Evolutionary conservation across 2,113 vertebrate species (phyloP), one percentile per base, ranked within the genome.

Genomic region (Acanthisitta chloris): DNA sequence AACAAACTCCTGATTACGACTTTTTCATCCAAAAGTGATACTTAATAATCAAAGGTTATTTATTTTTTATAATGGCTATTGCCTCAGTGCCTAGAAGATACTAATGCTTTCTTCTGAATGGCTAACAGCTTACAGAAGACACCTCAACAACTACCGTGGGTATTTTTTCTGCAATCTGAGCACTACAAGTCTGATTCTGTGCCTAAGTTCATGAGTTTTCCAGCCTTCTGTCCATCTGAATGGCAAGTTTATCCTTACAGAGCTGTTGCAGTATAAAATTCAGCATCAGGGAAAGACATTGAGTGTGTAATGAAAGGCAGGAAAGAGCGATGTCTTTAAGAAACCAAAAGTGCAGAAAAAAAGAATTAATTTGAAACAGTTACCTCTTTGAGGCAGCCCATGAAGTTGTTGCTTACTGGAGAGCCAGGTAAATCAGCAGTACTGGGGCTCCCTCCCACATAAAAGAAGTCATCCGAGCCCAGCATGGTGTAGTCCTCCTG

Each of bases 401-500:
- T 99, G 97, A 99, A 99, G 97, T 99, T 99, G 98, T 99, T 99
- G 99, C 99, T 99, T 96, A 99, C 99, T 12, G 99, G 99, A 58
- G 99, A 99, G 36, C 99, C 99, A 31, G 99, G 99, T 86, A 99
- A 98, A 96, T 99, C 99, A 4, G 99, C 99, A 0, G 99, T 99
- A 89, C 99, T 99, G 25, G 99, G 99, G 92, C 99, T 99, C 83
- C 99, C 99, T 66, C 99, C 99, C 52, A 99, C 99, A 1, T 99
- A 99, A 98, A 99, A 99, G 98, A 99, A 99, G 97, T 99, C 99
- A 81, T 99, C 99, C 0, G 99, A 99, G 79, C 99, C 99, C 97
- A 99, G 98, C 99, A 99, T 99, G 97, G 99, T 99, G 97, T 99
- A 99, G 98, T 99, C 99, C 93, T 99, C 99, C 92, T 99, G 99